Conservation (phyloP, 2,113 vertebrate species). For the Cyrtonyx montezumae region DNA sequence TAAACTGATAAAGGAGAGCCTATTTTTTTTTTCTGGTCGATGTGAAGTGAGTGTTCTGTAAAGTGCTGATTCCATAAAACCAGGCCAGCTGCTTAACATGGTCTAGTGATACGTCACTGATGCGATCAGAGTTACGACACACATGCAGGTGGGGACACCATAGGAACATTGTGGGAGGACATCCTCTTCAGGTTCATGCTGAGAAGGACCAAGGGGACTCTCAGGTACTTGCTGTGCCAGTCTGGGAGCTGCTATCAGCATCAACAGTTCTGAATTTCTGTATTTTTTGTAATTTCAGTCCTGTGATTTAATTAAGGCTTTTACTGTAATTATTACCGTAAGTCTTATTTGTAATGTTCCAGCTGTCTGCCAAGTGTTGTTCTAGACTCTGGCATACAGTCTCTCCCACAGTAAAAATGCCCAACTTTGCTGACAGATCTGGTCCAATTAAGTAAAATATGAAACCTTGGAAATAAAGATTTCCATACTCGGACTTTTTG, state of each 20-base stretch:
- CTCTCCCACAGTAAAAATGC: not conserved
- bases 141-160: rapidly evolving
- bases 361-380: not conserved
- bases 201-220: not conserved
- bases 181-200: not conserved
- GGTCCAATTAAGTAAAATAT: not conserved
- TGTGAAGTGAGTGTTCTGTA: not conserved
- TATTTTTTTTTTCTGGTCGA: not conserved
- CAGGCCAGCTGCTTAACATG: not conserved
- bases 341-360: not conserved
- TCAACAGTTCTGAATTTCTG: not conserved
- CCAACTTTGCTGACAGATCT: no score
- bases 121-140: not conserved
- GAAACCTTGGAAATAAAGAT: not conserved
- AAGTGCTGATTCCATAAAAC: not conserved
- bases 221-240: not conserved
- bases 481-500: not conserved
- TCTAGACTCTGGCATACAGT: not conserved
- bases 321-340: not conserved
- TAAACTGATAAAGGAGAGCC: not conserved
- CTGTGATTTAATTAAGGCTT: not conserved
- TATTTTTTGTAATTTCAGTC: not conserved
- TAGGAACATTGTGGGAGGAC: rapidly evolving
- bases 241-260: not conserved
- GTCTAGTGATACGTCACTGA: not conserved